Evolutionary conservation across 2,888 invertebrate species (phyloP).

Genomic region (Pristionchus japonicus): DNA sequence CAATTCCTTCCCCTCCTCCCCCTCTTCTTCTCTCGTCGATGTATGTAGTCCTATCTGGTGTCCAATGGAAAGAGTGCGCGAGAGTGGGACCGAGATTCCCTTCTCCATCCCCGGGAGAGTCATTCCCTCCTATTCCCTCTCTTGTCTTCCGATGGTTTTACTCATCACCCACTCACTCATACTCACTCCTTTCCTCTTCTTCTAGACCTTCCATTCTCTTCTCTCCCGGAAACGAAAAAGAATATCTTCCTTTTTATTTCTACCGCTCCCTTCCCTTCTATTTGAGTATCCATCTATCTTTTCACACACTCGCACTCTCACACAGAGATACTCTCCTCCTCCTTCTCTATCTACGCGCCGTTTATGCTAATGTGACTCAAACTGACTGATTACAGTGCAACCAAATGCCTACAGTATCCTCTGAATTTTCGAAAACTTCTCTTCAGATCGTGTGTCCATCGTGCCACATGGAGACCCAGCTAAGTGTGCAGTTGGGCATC

Average conservation of each 20-base stretch:
- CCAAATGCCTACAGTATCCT: too few relatives aligned
- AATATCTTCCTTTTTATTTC: background rate
- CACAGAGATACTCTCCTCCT: background rate
- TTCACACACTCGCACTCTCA: background rate
- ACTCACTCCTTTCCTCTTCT: background rate
- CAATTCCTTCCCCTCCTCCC: background rate
- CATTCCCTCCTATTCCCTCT: background rate
- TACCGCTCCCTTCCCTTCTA: background rate
- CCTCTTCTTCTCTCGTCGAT: too few relatives aligned
- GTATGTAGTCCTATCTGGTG: background rate
- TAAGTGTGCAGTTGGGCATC: slow-evolving; percentile 78
- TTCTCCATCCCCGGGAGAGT: slow-evolving; percentile 1
- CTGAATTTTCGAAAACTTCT: background rate
- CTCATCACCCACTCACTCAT: background rate
- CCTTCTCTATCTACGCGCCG: background rate
- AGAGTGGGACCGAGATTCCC: background rate
- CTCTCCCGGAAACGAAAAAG: background rate
- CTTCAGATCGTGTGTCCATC: slow-evolving; percentile 83
- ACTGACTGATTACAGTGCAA: background rate
- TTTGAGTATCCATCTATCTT: background rate
- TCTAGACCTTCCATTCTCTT: background rate
- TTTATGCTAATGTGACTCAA: slow-evolving; percentile 25
- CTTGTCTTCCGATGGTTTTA: background rate
- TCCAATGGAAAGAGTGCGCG: background rate
- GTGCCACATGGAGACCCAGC: slow-evolving; percentile 78